Evolutionary conservation across 2,888 invertebrate species (phyloP).

Genomic region (Callosobruchus maculatus): DNA sequence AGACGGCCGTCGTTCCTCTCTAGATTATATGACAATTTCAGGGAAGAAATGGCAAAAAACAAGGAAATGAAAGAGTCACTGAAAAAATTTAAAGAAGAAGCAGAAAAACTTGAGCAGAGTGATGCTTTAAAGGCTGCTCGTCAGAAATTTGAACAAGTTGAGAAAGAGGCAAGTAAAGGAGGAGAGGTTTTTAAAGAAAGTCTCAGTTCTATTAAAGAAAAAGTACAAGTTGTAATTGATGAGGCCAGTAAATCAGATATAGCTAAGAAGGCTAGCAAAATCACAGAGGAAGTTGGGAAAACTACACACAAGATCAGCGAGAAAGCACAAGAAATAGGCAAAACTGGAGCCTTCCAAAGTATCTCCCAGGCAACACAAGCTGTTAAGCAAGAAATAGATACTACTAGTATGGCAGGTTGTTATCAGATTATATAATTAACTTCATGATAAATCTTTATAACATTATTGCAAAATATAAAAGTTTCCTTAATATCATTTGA

Average conservation of each 20-base stretch:
- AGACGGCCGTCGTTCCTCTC: constrained; percentile 74
- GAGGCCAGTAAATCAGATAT: constrained; percentile 93
- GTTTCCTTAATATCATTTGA: no score
- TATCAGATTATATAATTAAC: neutral
- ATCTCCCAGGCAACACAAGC: constrained; percentile 81
- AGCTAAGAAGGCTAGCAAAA: constrained; percentile 82
- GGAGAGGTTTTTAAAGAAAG: constrained; percentile 84
- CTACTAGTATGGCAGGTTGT: constrained; percentile 45
- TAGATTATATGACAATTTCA: constrained; percentile 86
- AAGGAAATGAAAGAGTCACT: constrained; percentile 98
- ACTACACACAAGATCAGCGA: constrained; percentile 86
- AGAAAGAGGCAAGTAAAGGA: constrained; percentile 87
- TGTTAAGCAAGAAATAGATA: constrained; percentile 85
- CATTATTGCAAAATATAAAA: no score
- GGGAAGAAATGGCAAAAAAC: constrained; percentile 91
- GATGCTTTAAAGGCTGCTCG: constrained; percentile 93
- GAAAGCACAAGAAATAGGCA: constrained; percentile 81
- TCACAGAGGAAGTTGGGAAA: constrained; percentile 81
- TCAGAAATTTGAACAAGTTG: constrained; percentile 88
- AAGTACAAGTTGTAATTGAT: constrained; percentile 82
- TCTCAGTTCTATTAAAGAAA: constrained; percentile 78
- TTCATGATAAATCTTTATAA: neutral
- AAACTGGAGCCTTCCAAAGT: constrained; percentile 85
- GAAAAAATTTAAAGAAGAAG: constrained; percentile 92
- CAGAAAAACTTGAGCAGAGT: constrained; percentile 94